phyloP scores from a whole-genome alignment of 2,113 vertebrate genomes.

The Campylorhamphus procurvoides region DNA sequence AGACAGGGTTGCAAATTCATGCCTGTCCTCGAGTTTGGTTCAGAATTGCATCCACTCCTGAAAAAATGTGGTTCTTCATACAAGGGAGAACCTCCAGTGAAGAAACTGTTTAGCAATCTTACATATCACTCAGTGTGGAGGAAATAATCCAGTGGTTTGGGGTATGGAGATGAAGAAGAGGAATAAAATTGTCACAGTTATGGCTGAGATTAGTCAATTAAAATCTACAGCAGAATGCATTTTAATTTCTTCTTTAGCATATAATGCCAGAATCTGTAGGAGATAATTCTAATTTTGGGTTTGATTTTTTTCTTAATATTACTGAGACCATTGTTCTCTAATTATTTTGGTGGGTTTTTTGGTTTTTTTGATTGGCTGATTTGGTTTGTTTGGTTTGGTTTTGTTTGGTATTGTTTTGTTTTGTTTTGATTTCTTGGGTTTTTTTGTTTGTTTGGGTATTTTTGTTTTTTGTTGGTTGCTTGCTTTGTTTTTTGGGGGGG shows the following conservation, averaged over 20 bases:
- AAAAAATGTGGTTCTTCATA: not conserved
- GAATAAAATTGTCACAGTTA: not conserved
- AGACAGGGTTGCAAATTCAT: not conserved
- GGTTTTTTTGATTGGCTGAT: no score
- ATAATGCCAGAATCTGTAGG: not conserved
- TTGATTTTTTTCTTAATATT: not conserved
- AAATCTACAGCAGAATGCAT: not conserved
- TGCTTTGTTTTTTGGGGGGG: no score
- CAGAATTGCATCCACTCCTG: not conserved
- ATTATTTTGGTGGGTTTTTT: not conserved
- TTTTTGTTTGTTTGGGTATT: no score
- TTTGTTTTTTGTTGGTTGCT: no score
- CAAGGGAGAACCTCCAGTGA: not conserved
- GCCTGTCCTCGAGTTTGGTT: not conserved
- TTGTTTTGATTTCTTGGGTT: no score
- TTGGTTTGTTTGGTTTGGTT: not conserved
- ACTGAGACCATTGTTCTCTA: not conserved
- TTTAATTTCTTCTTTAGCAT: not conserved
- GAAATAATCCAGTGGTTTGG: not conserved
- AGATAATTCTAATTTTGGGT: not conserved
- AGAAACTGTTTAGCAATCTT: not conserved
- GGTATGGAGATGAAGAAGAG: not conserved
- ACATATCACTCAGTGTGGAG: not conserved
- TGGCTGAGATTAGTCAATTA: not conserved
- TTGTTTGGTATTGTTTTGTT: no score